phyloP scores from a whole-genome alignment of 2,113 vertebrate genomes.

The Siniperca chuatsi region DNA sequence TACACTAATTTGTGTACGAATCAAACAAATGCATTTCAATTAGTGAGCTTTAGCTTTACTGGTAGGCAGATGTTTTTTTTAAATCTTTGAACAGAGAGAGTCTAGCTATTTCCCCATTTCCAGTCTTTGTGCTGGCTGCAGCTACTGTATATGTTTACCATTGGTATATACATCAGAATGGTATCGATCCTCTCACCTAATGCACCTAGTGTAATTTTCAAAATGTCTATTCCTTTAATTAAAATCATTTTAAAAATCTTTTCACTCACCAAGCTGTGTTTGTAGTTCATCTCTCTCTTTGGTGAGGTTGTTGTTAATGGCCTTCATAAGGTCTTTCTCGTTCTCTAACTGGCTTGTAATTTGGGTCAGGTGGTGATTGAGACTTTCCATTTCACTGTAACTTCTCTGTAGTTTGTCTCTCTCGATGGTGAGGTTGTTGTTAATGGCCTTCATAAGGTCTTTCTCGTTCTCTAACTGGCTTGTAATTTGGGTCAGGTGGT shows the following conservation, averaged over 20 bases:
- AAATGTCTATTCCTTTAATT: background rate
- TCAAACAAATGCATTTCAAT: background rate
- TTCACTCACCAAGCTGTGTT: conserved; percentile 7
- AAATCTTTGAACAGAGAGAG: background rate
- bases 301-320: conserved; percentile 2
- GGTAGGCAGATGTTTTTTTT: background rate
- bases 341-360: background rate
- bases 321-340: background rate
- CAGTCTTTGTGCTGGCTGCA: background rate
- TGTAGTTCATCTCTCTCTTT: background rate
- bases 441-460: background rate
- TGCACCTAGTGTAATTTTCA: background rate
- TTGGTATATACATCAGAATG: too few relatives aligned
- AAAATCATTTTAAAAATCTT: background rate
- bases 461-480: background rate
- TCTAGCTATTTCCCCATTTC: background rate
- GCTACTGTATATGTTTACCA: too few relatives aligned
- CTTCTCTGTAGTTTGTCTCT: background rate
- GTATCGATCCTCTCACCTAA: too few relatives aligned
- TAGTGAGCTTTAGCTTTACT: background rate
- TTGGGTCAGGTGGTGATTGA: background rate
- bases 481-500: background rate
- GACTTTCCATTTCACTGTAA: background rate
- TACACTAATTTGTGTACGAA: too few relatives aligned
- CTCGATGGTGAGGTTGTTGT: background rate